These are phyloP conservation scores for Lacanobia wlatinum DNA, from an alignment of 2,888 invertebrate species.

Conservation along the genomic window DNA sequence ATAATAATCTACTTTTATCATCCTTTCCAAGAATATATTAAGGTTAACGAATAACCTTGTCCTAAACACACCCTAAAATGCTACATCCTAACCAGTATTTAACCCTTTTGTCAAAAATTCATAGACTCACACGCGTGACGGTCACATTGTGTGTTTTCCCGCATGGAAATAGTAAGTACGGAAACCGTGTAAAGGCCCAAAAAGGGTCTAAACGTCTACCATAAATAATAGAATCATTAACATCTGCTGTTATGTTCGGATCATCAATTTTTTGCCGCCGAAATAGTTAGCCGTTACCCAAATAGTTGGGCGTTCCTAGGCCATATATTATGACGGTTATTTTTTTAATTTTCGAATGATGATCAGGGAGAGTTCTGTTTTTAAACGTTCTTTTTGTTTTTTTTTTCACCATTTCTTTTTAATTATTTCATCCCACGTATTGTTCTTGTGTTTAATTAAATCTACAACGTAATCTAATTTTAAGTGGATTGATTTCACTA, in stretches of 20 bases:
- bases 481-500: background rate
- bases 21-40: background rate
- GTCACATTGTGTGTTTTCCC: slow-evolving; percentile 14
- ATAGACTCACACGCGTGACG: slow-evolving; percentile 36
- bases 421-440: background rate
- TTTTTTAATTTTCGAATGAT: slow-evolving; percentile 75
- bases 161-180: slow-evolving; percentile 44
- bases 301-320: slow-evolving; percentile 80
- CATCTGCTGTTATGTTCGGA: slow-evolving; percentile 88
- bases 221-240: slow-evolving; percentile 91
- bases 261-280: slow-evolving; percentile 82
- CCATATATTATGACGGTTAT: slow-evolving; percentile 86
- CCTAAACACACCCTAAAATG: slow-evolving; percentile 1
- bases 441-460: background rate
- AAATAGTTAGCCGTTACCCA: slow-evolving; percentile 67
- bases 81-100: background rate
- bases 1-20: background rate
- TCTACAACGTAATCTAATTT: background rate
- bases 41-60: background rate
- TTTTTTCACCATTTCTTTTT: slow-evolving; percentile 5
- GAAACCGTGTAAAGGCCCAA: slow-evolving; percentile 58
- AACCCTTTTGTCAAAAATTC: slow-evolving; percentile 11
- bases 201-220: slow-evolving; percentile 67
- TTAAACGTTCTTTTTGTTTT: background rate
- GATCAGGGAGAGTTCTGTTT: slow-evolving; percentile 25